phyloP scores from a whole-genome alignment of 1,140 invertebrate genomes.

The Drosophila quadrilineata region DNA sequence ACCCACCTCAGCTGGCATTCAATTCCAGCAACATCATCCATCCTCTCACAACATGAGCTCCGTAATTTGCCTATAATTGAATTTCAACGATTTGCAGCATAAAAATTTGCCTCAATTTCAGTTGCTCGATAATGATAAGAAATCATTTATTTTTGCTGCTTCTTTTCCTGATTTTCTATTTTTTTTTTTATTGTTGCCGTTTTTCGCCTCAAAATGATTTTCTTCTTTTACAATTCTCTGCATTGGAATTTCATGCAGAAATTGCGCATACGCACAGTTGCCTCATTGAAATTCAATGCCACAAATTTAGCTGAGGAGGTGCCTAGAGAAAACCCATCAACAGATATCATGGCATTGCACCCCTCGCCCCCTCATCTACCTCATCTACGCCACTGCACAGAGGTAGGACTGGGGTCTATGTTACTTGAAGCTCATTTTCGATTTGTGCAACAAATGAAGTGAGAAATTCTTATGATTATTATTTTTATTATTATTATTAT shows the following conservation, averaged over 20 bases:
- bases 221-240: too few relatives aligned
- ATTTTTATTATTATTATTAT: conserved; percentile 67
- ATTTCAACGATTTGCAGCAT: conserved; percentile 55
- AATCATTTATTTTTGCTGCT: too few relatives aligned
- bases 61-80: conserved; percentile 62
- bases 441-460: conserved; percentile 78
- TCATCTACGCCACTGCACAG: too few relatives aligned
- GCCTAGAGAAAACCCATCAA: conserved; percentile 15
- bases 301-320: conserved; percentile 12
- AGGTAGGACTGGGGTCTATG: too few relatives aligned
- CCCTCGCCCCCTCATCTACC: too few relatives aligned
- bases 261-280: conserved; percentile 54
- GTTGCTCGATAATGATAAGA: not conserved
- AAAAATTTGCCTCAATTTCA: conserved; percentile 26
- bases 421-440: conserved; percentile 61
- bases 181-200: not conserved
- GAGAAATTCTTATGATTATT: conserved; percentile 74
- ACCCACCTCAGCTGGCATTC: not conserved
- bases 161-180: not conserved
- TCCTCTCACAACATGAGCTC: not conserved
- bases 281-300: conserved; percentile 44
- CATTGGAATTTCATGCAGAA: conserved; percentile 20
- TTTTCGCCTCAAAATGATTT: conserved; percentile 26
- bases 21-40: not conserved
- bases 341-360: too few relatives aligned